phyloP scores from a whole-genome alignment of 2,113 vertebrate genomes.

The Mus musculus region GRCm39 chr1:182428001-182428500 shows the following conservation, averaged over 20 bases:
- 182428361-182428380: no score
- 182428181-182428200: not conserved
- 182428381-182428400: not conserved
- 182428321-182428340: not conserved
- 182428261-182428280: not conserved
- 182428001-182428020: not conserved
- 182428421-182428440: not conserved
- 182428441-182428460: not conserved
- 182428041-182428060: no score
- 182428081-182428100: not conserved
- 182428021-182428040: accelerated
- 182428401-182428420: not conserved
- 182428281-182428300: not conserved
- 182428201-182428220: not conserved
- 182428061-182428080: not conserved
- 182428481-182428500: not conserved
- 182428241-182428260: not conserved
- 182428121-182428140: not conserved
- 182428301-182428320: not conserved
- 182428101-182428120: not conserved
- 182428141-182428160: not conserved
- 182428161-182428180: not conserved
- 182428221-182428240: not conserved
- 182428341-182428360: not conserved
- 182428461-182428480: not conserved